Evolutionary conservation across 1,140 invertebrate species (phyloP).

Genomic region (Ostrea edulis): DNA sequence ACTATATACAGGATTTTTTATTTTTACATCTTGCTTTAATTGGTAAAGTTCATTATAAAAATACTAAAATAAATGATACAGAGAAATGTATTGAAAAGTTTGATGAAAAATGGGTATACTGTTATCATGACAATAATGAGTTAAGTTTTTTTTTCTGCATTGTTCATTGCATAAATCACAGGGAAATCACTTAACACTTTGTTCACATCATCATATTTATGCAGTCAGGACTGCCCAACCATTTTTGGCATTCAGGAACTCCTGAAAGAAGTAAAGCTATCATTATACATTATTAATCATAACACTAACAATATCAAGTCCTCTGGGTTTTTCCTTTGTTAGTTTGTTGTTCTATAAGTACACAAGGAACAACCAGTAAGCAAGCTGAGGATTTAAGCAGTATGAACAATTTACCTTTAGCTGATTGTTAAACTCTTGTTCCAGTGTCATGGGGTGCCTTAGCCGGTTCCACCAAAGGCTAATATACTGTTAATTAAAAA

Average conservation of each 20-base stretch:
- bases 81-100: neutral
- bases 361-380: too few relatives aligned
- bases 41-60: neutral
- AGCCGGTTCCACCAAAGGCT: slow-evolving; percentile 4
- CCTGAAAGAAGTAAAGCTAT: neutral
- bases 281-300: neutral
- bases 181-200: neutral
- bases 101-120: neutral
- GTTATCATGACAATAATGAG: neutral
- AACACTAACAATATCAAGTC: too few relatives aligned
- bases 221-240: slow-evolving; percentile 13
- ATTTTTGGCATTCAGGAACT: slow-evolving; percentile 31
- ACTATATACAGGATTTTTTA: slow-evolving; percentile 24
- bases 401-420: slow-evolving; percentile 46
- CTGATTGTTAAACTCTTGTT: slow-evolving; percentile 49
- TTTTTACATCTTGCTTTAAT: neutral
- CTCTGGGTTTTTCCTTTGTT: too few relatives aligned
- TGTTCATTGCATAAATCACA: slow-evolving; percentile 31
- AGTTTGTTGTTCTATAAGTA: too few relatives aligned
- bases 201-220: slow-evolving; percentile 4
- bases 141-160: neutral
- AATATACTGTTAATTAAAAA: neutral
- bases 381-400: neutral
- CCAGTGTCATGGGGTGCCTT: slow-evolving; percentile 1
- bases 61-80: neutral